Evolutionary conservation across 2,113 vertebrate species (phyloP).

Genomic region (Eolophus roseicapilla): DNA sequence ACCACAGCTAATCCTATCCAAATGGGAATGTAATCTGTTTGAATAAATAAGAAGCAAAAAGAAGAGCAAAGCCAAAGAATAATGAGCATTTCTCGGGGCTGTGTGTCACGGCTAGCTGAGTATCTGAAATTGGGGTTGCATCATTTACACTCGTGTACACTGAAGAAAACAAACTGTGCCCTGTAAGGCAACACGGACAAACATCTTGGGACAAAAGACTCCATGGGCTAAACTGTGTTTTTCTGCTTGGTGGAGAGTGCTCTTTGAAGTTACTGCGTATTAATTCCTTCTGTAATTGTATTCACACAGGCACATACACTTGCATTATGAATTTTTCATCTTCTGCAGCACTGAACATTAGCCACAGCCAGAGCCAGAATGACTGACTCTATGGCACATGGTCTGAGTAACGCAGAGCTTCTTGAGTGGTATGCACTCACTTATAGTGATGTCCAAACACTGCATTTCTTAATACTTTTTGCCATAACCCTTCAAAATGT

Average conservation of each 20-base stretch:
- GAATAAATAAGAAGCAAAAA: conserved; percentile 62
- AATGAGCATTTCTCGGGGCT: not conserved
- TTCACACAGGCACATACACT: not conserved
- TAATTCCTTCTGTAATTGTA: not conserved
- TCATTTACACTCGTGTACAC: not conserved
- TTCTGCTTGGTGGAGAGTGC: conserved; percentile 16
- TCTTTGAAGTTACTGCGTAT: not conserved
- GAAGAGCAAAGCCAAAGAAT: conserved; percentile 29
- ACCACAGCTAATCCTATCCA: conserved; percentile 58
- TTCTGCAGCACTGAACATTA: not conserved
- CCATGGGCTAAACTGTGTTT: not conserved
- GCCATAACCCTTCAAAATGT: not conserved
- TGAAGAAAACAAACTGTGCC: conserved; percentile 1
- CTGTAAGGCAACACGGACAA: not conserved
- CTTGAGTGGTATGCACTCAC: not conserved
- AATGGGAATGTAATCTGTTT: conserved; percentile 65
- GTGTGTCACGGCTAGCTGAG: not conserved
- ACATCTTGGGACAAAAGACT: not conserved
- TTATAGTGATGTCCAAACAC: not conserved
- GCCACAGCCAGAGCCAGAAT: not conserved
- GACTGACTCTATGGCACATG: accelerated
- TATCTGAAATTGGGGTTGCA: not conserved
- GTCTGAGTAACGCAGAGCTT: not conserved
- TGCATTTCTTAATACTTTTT: not conserved
- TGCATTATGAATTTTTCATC: not conserved